Evolutionary conservation across 1,140 invertebrate species (phyloP).

Genomic region (Drosophila teissieri): DNA sequence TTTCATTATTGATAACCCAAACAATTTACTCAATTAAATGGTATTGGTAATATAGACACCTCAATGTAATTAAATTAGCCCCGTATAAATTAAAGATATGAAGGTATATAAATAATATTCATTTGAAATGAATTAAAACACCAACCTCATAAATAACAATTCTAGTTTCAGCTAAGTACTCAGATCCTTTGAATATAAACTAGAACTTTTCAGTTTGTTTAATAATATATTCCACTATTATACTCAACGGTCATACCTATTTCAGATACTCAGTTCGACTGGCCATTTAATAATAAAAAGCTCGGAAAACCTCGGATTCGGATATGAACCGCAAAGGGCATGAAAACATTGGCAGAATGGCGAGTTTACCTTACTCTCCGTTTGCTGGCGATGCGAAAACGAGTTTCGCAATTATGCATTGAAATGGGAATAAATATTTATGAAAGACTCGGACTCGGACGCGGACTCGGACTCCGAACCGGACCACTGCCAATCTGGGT

Average conservation of each 20-base stretch:
- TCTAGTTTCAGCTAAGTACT: too few relatives aligned
- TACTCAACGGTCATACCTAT: neutral
- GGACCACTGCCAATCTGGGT: neutral
- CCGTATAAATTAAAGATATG: too few relatives aligned
- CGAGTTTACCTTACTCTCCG: slow-evolving; percentile 42
- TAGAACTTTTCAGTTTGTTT: too few relatives aligned
- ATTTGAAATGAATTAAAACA: too few relatives aligned
- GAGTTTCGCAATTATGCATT: slow-evolving; percentile 50
- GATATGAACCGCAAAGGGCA: slow-evolving; percentile 10
- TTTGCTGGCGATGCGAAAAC: slow-evolving; percentile 24
- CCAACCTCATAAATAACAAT: too few relatives aligned
- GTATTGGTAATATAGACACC: too few relatives aligned
- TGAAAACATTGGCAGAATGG: slow-evolving; percentile 40
- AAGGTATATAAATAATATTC: too few relatives aligned
- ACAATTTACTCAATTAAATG: too few relatives aligned
- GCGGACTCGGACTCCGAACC: slow-evolving; percentile 17
- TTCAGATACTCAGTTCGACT: neutral
- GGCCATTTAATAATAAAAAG: neutral
- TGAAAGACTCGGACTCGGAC: slow-evolving; percentile 45
- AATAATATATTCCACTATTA: neutral
- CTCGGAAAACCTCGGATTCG: neutral
- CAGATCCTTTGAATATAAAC: too few relatives aligned
- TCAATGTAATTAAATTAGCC: too few relatives aligned
- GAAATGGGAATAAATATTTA: slow-evolving; percentile 61
- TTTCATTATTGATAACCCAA: too few relatives aligned